Evolutionary conservation across 2,797 vertebrate genomes (phyloP).

Genomic region (Sebastes glaucus): DNA sequence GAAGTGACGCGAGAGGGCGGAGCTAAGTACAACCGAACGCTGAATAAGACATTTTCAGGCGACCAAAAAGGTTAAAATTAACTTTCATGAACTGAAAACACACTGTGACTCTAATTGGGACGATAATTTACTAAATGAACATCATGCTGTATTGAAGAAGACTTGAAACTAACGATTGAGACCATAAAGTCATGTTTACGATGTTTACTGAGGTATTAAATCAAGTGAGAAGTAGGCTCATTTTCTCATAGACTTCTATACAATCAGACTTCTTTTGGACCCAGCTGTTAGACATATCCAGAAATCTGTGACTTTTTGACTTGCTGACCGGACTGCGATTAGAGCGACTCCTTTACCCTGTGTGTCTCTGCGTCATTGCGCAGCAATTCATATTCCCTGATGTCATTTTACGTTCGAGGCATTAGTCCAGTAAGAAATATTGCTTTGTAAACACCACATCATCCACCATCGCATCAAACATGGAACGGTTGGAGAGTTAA

Average conservation of each 20-base stretch:
- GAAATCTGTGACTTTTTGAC: slow-evolving; percentile 6
- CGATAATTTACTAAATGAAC: no score
- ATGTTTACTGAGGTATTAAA: no score
- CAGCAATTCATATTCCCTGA: slow-evolving; percentile 33
- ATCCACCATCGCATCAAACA: slow-evolving; percentile 24
- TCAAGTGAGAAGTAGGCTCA: no score
- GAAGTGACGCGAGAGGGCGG: fast-evolving
- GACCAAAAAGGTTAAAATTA: fast-evolving
- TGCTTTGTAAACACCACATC: slow-evolving; percentile 39
- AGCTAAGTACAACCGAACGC: no score
- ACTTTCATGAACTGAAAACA: no score
- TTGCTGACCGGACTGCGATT: neutral
- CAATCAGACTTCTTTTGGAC: neutral
- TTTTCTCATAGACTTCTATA: no score
- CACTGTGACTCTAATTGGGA: no score
- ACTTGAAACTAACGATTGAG: no score
- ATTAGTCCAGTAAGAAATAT: slow-evolving; percentile 21
- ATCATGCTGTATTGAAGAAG: no score
- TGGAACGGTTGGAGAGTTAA: slow-evolving; percentile 33
- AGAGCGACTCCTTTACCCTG: slow-evolving; percentile 2
- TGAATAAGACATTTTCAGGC: no score
- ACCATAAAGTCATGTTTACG: no score
- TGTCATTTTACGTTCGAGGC: slow-evolving; percentile 11
- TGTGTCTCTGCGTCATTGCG: neutral
- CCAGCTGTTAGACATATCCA: neutral